A percentile compares a stretch with the other conserved stretches of the same genome.
Conservation (phyloP, 92 coral and sea anemone genomes). For the Actinostola sp. region DNA sequence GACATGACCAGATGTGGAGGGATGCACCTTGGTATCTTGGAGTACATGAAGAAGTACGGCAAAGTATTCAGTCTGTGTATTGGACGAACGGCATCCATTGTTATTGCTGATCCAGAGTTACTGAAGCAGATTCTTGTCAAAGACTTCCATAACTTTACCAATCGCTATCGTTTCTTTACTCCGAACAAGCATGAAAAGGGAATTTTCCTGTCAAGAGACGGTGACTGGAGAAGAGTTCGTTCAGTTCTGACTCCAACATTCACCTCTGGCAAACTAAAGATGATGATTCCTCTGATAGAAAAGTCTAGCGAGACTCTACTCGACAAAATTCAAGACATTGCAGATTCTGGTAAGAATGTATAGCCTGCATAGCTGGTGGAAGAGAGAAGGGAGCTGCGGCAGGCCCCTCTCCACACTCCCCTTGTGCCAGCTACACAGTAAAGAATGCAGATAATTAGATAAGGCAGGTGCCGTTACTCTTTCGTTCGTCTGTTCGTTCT, state of each 20-base stretch:
- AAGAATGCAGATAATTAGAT: too few species aligned
- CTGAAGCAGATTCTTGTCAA: constrained; percentile 55
- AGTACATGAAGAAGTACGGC: constrained; percentile 51
- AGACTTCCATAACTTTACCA: constrained; percentile 59
- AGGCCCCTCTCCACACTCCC: too few species aligned
- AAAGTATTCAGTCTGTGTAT: constrained; percentile 48
- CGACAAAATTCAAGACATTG: constrained; percentile 53
- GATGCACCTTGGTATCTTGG: constrained; percentile 38
- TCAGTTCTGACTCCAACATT: constrained; percentile 51
- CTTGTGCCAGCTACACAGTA: too few species aligned
- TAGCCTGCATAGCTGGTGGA: too few species aligned
- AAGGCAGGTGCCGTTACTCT: too few species aligned
- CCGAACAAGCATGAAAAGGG: not conserved
- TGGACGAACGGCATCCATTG: constrained; percentile 51
- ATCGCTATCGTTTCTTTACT: constrained; percentile 27
- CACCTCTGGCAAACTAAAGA: constrained; percentile 54
- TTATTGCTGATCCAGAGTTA: constrained; percentile 56
- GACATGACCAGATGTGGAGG: constrained; percentile 56
- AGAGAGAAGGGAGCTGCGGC: too few species aligned
- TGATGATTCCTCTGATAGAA: constrained; percentile 60
- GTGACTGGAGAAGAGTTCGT: constrained; percentile 70
- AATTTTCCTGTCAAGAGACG: constrained; percentile 42
- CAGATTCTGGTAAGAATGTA: too few species aligned
- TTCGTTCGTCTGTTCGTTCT: too few species aligned
- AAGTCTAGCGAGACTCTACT: constrained; percentile 54